phyloP scores from a whole-genome alignment of 2,113 vertebrate species.

The Hemiscyllium ocellatum region DNA sequence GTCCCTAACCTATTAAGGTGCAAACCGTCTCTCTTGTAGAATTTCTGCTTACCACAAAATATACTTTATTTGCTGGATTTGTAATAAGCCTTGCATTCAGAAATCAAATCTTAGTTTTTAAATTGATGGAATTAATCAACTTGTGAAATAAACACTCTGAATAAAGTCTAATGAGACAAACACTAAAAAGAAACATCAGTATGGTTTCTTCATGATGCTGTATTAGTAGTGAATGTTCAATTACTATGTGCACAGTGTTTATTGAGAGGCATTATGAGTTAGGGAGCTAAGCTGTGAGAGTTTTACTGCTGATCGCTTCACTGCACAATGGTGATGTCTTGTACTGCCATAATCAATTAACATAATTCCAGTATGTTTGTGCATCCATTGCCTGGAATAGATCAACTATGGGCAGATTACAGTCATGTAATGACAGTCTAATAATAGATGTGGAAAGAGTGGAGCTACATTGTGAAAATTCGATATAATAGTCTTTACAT shows the following conservation, averaged over 20 bases:
- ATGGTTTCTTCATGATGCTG: background rate
- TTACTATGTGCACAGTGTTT: background rate
- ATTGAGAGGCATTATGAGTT: background rate
- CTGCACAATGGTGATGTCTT: slow-evolving; percentile 21
- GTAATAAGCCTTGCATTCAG: no score
- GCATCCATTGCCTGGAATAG: slow-evolving; percentile 20
- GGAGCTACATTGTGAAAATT: background rate
- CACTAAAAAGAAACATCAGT: background rate
- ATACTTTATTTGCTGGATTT: no score
- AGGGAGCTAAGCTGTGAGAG: background rate
- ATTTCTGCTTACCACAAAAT: no score
- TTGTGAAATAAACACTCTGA: background rate
- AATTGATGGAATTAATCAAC: background rate
- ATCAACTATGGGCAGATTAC: background rate
- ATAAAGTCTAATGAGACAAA: background rate
- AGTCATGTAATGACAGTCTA: slow-evolving; percentile 12
- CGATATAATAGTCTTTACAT: background rate
- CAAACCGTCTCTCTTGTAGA: no score
- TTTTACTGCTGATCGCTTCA: background rate
- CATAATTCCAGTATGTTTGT: slow-evolving; percentile 3
- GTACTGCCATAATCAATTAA: slow-evolving; percentile 25
- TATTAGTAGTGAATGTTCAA: background rate
- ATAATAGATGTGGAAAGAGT: slow-evolving; percentile 8
- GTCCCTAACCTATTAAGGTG: no score
- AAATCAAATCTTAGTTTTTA: background rate